Evolutionary conservation across 2,888 invertebrate species (phyloP).

Genomic region (Hydrotaea cyrtoneurina): DNA sequence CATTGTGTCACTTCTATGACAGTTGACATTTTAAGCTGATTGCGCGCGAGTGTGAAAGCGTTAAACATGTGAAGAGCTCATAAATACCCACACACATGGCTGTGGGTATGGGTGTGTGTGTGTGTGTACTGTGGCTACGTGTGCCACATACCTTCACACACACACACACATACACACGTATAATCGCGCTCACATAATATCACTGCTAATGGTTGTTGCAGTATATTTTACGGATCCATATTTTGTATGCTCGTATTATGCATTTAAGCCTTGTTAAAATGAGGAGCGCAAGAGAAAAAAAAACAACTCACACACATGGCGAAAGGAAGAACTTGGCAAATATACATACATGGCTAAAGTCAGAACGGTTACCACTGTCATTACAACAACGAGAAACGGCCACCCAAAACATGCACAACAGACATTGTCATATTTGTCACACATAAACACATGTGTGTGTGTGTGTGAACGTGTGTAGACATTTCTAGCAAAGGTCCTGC

Average conservation of each 20-base stretch:
- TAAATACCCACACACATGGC: conserved; percentile 33
- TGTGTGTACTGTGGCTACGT: conserved; percentile 2
- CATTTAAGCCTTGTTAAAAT: conserved; percentile 50
- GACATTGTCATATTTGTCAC: background rate
- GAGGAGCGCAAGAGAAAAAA: background rate
- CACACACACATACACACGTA: background rate
- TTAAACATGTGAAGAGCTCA: conserved; percentile 54
- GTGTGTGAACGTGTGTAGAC: conserved; percentile 9
- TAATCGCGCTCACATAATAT: conserved; percentile 25
- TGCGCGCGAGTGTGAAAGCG: conserved; percentile 62
- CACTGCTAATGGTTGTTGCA: conserved; percentile 39
- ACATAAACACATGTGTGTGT: conserved; percentile 36
- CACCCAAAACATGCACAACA: background rate
- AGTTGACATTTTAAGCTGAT: conserved; percentile 70
- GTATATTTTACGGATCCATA: conserved; percentile 45
- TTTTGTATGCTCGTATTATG: conserved; percentile 26
- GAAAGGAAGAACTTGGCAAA: conserved; percentile 51
- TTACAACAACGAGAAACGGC: conserved; percentile 1
- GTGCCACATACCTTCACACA: background rate
- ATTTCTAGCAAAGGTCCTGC: conserved; percentile 39
- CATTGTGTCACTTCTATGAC: conserved; percentile 61
- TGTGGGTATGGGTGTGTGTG: conserved; percentile 5
- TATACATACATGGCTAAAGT: conserved; percentile 33
- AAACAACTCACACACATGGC: background rate
- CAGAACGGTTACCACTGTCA: background rate